Base-by-base conservation (phyloP, 1,140 invertebrate genomes). In the Drosophila leontia region DNA sequence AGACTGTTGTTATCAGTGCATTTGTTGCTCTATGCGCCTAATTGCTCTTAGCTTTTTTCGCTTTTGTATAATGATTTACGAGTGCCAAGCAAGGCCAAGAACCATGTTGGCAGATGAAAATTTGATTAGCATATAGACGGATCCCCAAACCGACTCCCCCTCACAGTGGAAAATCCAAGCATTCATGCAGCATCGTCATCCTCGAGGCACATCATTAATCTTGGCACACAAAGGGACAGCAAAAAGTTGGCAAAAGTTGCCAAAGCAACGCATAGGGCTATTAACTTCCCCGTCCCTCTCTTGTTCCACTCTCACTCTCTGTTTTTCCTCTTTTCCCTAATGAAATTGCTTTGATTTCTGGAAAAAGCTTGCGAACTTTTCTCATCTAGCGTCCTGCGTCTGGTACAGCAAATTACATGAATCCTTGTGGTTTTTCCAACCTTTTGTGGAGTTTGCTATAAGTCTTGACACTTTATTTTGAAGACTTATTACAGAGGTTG, bases 291-390 rank as follows among this genome's bases (percentile, higher is more conserved):
- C n/a, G 1, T 15, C 26, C 39, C 58, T 15, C 3, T 26, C 15
- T 17, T 15, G 29, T 12, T 17, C 17, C 42, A 32, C 56, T 57
- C 53, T 68, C 39, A 63, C 67, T 59, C 41, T 51, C 41, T 39
- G 37, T 34, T 53, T 64, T 63, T 58, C 19, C 13, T 26, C 50
- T 63, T 62, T 32, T 48, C 69, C 58, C 67, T 84, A 84, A 85
- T 85, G 60, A 85, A 83, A 88, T 83, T 88, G 80, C 85, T 88
- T 88, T 88, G 80, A 90, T 88, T 88, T 88, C 39, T 58, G 23
- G 26, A 39, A 59, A 39, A 37, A 65, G 55, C 51, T 47, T 26
- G 47, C 48, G 83, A 88, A 88, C 80, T 88, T 88, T 88, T 88
- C 80, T 75, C 80, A 84, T 88, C 67, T 68, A 29, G 32, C 47